phyloP scores from a whole-genome alignment of 1,140 invertebrate species.

The Idris sp. region DNA sequence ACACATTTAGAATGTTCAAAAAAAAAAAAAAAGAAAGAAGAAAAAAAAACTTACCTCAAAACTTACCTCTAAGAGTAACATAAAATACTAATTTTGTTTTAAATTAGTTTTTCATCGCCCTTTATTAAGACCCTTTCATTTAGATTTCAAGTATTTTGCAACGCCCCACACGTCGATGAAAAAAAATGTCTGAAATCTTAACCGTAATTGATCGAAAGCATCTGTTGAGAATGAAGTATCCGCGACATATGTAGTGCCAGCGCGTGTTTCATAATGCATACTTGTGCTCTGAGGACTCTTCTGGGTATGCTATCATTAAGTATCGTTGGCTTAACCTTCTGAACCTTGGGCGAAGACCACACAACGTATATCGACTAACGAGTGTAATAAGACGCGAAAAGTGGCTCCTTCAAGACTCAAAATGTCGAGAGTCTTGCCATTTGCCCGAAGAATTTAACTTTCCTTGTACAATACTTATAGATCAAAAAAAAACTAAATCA shows the following conservation, averaged over 20 bases:
- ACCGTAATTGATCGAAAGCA: conserved; percentile 72
- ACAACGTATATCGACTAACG: conserved; percentile 56
- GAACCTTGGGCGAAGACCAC: conserved; percentile 57
- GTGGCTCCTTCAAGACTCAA: conserved; percentile 49
- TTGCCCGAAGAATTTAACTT: too few species aligned
- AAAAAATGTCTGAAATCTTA: conserved; percentile 21
- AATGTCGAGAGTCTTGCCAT: conserved; percentile 56
- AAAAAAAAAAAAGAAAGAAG: too few species aligned
- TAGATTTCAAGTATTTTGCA: too few species aligned
- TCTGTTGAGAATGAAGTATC: conserved; percentile 68
- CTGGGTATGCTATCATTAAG: conserved; percentile 60
- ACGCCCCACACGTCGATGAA: conserved; percentile 28
- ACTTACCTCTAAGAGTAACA: too few species aligned
- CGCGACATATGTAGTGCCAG: conserved; percentile 73
- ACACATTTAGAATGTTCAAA: too few species aligned
- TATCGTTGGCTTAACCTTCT: conserved; percentile 54
- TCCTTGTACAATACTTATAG: too few species aligned
- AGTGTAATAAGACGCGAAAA: conserved; percentile 58
- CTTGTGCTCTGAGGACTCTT: conserved; percentile 65
- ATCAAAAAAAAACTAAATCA: too few species aligned
- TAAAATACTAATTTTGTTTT: too few species aligned
- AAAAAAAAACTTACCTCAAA: too few species aligned
- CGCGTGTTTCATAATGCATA: conserved; percentile 75
- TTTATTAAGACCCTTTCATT: too few species aligned
- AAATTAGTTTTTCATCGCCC: too few species aligned